phyloP scores from a whole-genome alignment of 2,113 vertebrate genomes.

The Trinectes maculatus region DNA sequence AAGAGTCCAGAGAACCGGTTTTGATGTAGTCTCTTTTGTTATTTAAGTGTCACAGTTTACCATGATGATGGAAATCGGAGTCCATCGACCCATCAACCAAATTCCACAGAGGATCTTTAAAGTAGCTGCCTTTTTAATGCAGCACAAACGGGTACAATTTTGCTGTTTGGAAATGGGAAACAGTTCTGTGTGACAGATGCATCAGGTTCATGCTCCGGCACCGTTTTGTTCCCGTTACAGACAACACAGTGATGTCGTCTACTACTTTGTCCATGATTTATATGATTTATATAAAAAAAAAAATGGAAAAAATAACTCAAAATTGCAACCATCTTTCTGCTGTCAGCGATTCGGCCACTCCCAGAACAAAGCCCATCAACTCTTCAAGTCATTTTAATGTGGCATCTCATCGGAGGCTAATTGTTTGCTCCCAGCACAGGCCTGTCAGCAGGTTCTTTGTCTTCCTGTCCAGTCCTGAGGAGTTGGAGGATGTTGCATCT shows the following conservation, averaged over 20 bases:
- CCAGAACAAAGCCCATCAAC: slow-evolving; percentile 50
- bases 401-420: slow-evolving; percentile 25
- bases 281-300: slow-evolving; percentile 15
- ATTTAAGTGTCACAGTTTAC: slow-evolving; percentile 9
- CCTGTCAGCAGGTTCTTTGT: slow-evolving; percentile 33
- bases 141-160: not conserved
- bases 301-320: slow-evolving; percentile 20
- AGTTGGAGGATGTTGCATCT: slow-evolving; percentile 20
- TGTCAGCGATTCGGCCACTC: slow-evolving; percentile 56
- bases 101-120: not conserved
- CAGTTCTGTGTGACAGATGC: not conserved
- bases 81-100: not conserved
- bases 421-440: slow-evolving; percentile 33
- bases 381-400: slow-evolving; percentile 48
- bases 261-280: slow-evolving; percentile 1
- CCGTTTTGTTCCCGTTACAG: slow-evolving; percentile 25
- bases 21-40: slow-evolving; percentile 15
- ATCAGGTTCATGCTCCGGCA: not conserved
- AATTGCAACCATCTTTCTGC: slow-evolving; percentile 35
- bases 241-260: slow-evolving; percentile 5
- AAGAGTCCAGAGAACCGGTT: slow-evolving; percentile 22
- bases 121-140: not conserved
- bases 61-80: not conserved
- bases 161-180: not conserved
- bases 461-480: not conserved